A percentile compares a stretch with the other conserved stretches of the same genome.
Evolutionary conservation across 1,140 invertebrate species (phyloP).

Genomic region (Scaptomyza pallida): DNA sequence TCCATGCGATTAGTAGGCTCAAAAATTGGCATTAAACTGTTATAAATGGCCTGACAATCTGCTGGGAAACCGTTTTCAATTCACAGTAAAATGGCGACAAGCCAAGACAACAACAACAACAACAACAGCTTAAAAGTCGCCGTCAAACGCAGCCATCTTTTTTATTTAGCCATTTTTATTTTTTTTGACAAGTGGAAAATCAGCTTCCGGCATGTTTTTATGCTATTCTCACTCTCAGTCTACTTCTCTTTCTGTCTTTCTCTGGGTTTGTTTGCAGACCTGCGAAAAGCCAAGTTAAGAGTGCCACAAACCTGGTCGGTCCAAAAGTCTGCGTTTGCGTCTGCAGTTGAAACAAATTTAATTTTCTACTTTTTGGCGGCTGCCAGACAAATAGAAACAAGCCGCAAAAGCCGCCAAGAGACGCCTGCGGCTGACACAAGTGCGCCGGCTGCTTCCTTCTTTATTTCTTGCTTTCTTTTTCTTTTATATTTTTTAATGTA

Average conservation of each 20-base stretch:
- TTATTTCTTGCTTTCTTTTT: too few relatives aligned
- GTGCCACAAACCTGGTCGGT: slow-evolving; percentile 61
- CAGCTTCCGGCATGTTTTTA: slow-evolving; percentile 42
- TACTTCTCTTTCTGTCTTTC: too few relatives aligned
- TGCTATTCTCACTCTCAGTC: not conserved
- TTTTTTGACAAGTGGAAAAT: slow-evolving; percentile 50
- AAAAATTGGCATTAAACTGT: slow-evolving; percentile 71
- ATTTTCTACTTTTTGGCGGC: slow-evolving; percentile 68
- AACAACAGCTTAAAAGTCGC: slow-evolving; percentile 26
- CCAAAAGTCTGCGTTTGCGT: slow-evolving; percentile 40
- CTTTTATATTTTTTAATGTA: slow-evolving; percentile 8
- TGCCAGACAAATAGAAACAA: slow-evolving; percentile 51
- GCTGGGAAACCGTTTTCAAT: slow-evolving; percentile 17
- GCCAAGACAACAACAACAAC: slow-evolving; percentile 19
- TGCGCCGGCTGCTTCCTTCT: slow-evolving; percentile 4
- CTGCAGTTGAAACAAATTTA: slow-evolving; percentile 79
- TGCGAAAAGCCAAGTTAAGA: slow-evolving; percentile 15
- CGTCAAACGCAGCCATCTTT: slow-evolving; percentile 23
- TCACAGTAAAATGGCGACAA: slow-evolving; percentile 30
- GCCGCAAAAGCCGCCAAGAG: slow-evolving; percentile 40
- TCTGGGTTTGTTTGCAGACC: not conserved
- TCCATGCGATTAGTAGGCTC: slow-evolving; percentile 49
- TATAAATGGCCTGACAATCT: slow-evolving; percentile 63
- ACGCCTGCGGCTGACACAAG: slow-evolving; percentile 51
- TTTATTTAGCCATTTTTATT: not conserved